Conservation (phyloP, 2,113 vertebrate genomes). For the Coptodon bakossiorum region DNA sequence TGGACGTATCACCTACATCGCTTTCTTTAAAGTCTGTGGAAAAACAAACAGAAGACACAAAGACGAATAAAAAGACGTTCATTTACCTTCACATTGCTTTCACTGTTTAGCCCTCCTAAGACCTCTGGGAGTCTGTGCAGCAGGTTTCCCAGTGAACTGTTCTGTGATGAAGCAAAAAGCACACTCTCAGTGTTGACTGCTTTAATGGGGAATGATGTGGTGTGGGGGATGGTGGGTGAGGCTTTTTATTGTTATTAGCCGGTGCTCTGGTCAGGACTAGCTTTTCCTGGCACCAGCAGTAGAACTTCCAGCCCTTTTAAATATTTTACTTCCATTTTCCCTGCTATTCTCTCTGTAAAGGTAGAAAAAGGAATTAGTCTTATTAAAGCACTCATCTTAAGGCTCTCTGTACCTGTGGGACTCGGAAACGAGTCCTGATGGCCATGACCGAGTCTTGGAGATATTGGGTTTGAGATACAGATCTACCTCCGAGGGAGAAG, state of each 20-base stretch:
- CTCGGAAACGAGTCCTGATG: conserved; percentile 59
- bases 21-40: neutral
- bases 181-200: neutral
- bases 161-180: conserved; percentile 52
- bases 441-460: conserved; percentile 54
- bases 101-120: conserved; percentile 60
- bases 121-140: conserved; percentile 71
- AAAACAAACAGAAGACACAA: neutral
- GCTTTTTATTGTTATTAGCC: neutral
- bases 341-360: neutral
- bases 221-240: neutral
- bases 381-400: neutral
- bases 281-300: neutral
- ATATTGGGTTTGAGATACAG: conserved; percentile 22
- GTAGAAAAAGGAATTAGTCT: neutral
- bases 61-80: neutral
- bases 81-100: conserved; percentile 80
- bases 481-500: conserved; percentile 78
- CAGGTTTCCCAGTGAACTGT: conserved; percentile 69
- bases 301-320: neutral
- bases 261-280: neutral
- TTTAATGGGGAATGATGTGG: neutral
- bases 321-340: neutral
- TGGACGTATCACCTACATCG: accelerated
- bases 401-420: conserved; percentile 56